These are phyloP conservation scores for Oreochromis aureus DNA, from an alignment of 2,113 vertebrate species.

Conservation along the genomic window DNA sequence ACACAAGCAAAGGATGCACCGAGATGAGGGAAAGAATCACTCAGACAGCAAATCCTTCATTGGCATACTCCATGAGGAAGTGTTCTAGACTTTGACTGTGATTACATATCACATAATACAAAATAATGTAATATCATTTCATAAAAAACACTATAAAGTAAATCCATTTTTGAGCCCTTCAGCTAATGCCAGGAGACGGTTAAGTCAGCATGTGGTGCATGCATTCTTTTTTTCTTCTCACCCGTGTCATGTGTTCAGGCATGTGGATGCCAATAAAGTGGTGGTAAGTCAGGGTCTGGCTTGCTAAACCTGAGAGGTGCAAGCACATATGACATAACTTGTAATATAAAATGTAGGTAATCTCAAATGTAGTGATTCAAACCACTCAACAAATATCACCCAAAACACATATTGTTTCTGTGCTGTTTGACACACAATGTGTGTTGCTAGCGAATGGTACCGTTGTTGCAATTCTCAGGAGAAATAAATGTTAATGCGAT, in stretches of 20 bases:
- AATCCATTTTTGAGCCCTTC: background rate
- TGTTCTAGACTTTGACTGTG: background rate
- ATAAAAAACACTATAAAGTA: fast-evolving
- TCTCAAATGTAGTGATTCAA: background rate
- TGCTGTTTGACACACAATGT: background rate
- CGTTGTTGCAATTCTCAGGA: background rate
- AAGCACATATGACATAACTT: background rate
- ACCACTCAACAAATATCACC: background rate
- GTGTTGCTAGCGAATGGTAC: background rate
- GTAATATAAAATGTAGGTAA: background rate
- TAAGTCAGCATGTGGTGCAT: background rate
- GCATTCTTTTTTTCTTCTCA: background rate
- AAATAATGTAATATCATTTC: background rate
- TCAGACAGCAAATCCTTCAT: background rate
- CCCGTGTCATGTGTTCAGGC: background rate
- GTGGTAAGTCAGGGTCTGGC: background rate
- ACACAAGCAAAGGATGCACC: background rate
- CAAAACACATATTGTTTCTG: background rate
- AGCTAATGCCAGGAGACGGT: fast-evolving
- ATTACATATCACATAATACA: background rate
- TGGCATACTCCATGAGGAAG: background rate
- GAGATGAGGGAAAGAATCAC: background rate
- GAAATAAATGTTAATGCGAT: background rate
- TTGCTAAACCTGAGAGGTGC: background rate
- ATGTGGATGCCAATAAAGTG: background rate